Evolutionary conservation across 92 coral and sea anemone species (phyloP), one percentile per base, ranked within the genome.

Genomic region (Pocillopora grandis): DNA sequence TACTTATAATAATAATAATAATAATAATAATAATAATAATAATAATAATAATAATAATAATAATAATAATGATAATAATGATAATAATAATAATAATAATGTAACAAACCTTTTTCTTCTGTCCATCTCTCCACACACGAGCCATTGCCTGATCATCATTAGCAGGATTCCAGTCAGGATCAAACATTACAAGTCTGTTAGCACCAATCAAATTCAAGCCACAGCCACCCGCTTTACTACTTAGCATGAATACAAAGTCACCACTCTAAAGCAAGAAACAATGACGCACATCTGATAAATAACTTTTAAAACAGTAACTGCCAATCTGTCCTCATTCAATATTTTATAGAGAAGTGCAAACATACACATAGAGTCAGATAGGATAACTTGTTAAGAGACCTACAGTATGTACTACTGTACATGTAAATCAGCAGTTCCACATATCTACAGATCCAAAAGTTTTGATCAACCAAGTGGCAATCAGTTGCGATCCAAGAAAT

Each of bases 111-210:
- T 96, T 92, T 80, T 96, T 96, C 82, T 94, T 96, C 81, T 96
- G 98, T 33, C 98, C 98, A 70, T 96, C 98, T 72, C 98, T 85
- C 98, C 98, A 96, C 16, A 96, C 96, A 62, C 98, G 90, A 10
- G 98, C 98, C 98, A 96, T 96, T 17, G 98, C 98, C 84, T 96
- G 98, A 77, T 96, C 98, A 81, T 96, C 98, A 83, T 96, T 96
- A 57, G 98, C 98, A 15, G 98, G 98, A 78, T 96, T 96, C 98
- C 98, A 96, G 76, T 96, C 98, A 21, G 98, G 98, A 81, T 96
- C 98, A 85, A 94, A 96, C 98, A 96, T 94, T 18, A 96, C 98
- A 18, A 96, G 95, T 72, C 98, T 85, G 86, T 96, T 96, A 2
- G 98, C 98, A 63, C 98, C 98, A 81, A 96, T 94, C 92, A 96